Conservation (phyloP, 2,113 vertebrate genomes). For the Notothenia coriiceps region DNA sequence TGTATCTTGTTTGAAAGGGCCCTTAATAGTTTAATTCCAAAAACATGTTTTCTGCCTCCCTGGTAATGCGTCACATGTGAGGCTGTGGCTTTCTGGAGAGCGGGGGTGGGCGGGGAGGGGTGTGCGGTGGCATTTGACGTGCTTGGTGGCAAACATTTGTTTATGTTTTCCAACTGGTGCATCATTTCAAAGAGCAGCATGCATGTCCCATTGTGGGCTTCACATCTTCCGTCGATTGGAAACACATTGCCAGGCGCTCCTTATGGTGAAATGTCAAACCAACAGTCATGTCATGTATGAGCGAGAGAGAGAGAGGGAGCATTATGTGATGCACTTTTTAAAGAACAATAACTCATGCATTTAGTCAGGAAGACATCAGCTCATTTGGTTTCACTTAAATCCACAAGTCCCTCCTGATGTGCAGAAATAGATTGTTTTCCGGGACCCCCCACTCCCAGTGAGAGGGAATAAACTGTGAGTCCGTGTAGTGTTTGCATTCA, state of each 20-base stretch:
- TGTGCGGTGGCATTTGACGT: slow-evolving; percentile 64
- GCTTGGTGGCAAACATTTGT: slow-evolving; percentile 86
- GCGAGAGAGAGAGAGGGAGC: slow-evolving; percentile 17
- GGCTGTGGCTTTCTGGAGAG: slow-evolving; percentile 70
- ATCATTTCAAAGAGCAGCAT: slow-evolving; percentile 80
- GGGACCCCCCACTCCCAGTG: slow-evolving; percentile 37
- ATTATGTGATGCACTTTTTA: slow-evolving; percentile 36
- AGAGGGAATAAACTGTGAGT: slow-evolving; percentile 39
- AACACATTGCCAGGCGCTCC: slow-evolving; percentile 78
- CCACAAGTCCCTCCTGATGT: slow-evolving; percentile 40
- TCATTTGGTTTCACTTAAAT: slow-evolving; percentile 76
- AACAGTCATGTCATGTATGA: slow-evolving; percentile 41
- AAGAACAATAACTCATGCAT: slow-evolving; percentile 61
- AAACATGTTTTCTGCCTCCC: slow-evolving; percentile 81
- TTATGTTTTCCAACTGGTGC: slow-evolving; percentile 81
- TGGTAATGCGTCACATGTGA: slow-evolving; percentile 82
- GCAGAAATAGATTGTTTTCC: slow-evolving; percentile 42
- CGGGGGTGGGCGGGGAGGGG: slow-evolving; percentile 36
- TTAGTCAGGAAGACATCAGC: slow-evolving; percentile 59
- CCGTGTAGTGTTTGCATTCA: slow-evolving; percentile 19
- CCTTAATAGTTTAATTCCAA: slow-evolving; percentile 84
- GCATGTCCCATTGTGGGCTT: slow-evolving; percentile 66
- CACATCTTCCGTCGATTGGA: slow-evolving; percentile 75
- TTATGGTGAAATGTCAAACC: slow-evolving; percentile 68
- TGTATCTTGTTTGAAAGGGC: slow-evolving; percentile 82